A percentile compares a stretch with the other conserved stretches of the same genome.
phyloP scores from a whole-genome alignment of 2,797 vertebrate species.

The Aeoliscus strigatus region DNA sequence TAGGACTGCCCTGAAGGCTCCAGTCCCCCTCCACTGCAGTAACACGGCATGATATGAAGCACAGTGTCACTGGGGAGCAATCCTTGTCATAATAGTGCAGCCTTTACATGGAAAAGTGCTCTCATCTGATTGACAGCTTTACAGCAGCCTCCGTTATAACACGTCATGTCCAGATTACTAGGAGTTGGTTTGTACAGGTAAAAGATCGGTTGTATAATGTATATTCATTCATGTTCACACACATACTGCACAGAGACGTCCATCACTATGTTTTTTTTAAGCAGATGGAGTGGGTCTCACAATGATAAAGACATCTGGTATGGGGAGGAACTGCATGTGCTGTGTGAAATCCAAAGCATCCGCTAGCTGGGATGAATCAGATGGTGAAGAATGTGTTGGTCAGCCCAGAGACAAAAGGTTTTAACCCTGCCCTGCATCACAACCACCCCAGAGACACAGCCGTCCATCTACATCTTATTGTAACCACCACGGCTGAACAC shows the following conservation, averaged over 20 bases:
- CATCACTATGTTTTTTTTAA: constrained; percentile 19
- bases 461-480: constrained; percentile 34
- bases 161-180: no score
- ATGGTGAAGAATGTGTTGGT: constrained; percentile 45
- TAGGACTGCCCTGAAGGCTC: no score
- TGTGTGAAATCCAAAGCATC: constrained; percentile 31
- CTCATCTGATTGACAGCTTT: no score
- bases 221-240: not conserved
- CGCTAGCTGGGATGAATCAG: constrained; percentile 48
- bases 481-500: constrained; percentile 1
- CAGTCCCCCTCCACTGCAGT: no score
- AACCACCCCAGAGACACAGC: constrained; percentile 34
- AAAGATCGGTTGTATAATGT: no score
- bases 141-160: no score
- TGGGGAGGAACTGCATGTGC: constrained; percentile 22
- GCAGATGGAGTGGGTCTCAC: constrained; percentile 40
- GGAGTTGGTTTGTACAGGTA: no score
- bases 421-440: constrained; percentile 35
- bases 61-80: no score
- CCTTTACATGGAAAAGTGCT: no score
- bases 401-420: constrained; percentile 43
- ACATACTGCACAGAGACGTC: constrained; percentile 8
- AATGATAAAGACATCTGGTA: constrained; percentile 43
- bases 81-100: no score
- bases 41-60: no score